Percentiles rank a stretch among this genome's conserved stretches.
phyloP scores from a whole-genome alignment of 2,888 invertebrate genomes.

The Bembecia ichneumoniformis region DNA sequence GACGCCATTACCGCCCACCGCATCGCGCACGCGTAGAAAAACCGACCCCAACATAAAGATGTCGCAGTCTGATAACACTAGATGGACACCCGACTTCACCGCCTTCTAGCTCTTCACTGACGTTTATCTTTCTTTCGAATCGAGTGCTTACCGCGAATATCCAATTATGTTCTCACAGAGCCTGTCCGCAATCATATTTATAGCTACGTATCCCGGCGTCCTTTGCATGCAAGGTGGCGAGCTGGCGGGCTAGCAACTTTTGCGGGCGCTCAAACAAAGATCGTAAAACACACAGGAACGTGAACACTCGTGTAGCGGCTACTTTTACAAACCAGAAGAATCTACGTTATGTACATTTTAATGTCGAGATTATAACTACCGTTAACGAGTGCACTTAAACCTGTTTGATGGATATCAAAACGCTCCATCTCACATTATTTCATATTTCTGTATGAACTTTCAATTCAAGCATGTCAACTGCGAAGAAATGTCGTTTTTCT shows the following conservation, averaged over 20 bases:
- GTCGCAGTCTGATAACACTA: slow-evolving; percentile 55
- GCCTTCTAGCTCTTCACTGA: slow-evolving; percentile 35
- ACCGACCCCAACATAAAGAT: slow-evolving; percentile 57
- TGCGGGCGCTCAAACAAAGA: slow-evolving; percentile 32
- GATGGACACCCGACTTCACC: slow-evolving; percentile 54
- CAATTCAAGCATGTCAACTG: background rate
- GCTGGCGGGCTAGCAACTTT: slow-evolving; percentile 15
- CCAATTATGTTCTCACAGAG: slow-evolving; percentile 50
- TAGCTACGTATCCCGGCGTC: slow-evolving; percentile 28
- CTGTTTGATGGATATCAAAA: slow-evolving; percentile 20
- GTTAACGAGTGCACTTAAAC: slow-evolving; percentile 27
- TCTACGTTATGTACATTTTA: slow-evolving; percentile 43
- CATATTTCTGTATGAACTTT: background rate
- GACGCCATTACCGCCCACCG: slow-evolving; percentile 67
- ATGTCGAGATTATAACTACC: slow-evolving; percentile 42
- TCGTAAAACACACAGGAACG: slow-evolving; percentile 39
- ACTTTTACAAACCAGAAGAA: slow-evolving; percentile 36
- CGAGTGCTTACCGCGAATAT: slow-evolving; percentile 45
- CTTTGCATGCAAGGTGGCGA: slow-evolving; percentile 39
- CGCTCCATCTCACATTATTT: slow-evolving; percentile 8
- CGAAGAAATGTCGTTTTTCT: background rate
- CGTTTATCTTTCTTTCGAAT: slow-evolving; percentile 38
- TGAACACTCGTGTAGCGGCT: slow-evolving; percentile 21
- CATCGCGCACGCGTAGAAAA: slow-evolving; percentile 60
- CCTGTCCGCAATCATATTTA: slow-evolving; percentile 39